phyloP scores from a whole-genome alignment of 2,797 vertebrate species.

The Vespertilio murinus region DNA sequence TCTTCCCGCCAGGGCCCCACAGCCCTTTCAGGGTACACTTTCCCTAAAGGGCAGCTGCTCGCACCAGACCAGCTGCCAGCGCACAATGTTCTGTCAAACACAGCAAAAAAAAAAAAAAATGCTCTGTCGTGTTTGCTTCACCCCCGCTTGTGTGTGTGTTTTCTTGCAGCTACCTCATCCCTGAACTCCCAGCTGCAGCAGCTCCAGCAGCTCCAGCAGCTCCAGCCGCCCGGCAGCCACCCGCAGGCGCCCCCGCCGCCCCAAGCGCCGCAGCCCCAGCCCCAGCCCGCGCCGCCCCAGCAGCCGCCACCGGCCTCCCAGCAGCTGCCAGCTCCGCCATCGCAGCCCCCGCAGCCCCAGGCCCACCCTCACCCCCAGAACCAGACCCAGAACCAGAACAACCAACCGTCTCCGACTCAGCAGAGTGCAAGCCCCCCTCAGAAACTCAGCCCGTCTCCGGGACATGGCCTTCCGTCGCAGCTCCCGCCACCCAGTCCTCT shows the following conservation, averaged over 20 bases:
- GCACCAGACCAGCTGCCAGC: background rate
- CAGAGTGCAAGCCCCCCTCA: constrained; percentile 89
- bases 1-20: background rate
- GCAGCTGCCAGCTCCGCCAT: constrained; percentile 83
- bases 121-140: background rate
- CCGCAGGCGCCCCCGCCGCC: constrained; percentile 86
- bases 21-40: background rate
- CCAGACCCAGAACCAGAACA: constrained; percentile 77
- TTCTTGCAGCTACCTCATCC: constrained; percentile 97
- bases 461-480: constrained; percentile 93
- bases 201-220: constrained; percentile 97
- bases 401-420: constrained; percentile 79
- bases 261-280: constrained; percentile 83
- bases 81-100: background rate
- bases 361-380: constrained; percentile 82
- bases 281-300: constrained; percentile 85
- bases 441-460: constrained; percentile 93
- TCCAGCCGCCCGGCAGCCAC: constrained; percentile 90
- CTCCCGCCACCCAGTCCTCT: constrained; percentile 94
- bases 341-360: constrained; percentile 80
- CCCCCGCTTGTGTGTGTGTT: constrained; percentile 60
- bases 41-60: background rate
- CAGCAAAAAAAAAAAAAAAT: too few species aligned
- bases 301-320: constrained; percentile 84
- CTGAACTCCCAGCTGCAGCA: constrained; percentile 99